Percentiles rank a stretch among this genome's conserved stretches.
Conservation (phyloP, 2,113 vertebrate genomes). For the Antechinus flavipes region DNA sequence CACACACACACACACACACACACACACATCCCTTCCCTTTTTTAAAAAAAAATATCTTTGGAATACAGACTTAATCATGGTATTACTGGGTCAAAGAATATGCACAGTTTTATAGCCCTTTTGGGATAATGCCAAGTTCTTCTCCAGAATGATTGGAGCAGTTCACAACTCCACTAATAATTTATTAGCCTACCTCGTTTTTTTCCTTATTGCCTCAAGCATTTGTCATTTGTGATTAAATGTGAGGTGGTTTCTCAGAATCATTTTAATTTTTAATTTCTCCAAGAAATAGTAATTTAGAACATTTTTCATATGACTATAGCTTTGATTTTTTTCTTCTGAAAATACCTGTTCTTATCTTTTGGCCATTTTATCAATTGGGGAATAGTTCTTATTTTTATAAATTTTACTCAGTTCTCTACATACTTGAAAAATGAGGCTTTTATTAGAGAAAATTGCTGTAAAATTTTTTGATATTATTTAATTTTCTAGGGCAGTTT, state of each 20-base stretch:
- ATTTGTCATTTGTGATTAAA: neutral
- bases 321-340: neutral
- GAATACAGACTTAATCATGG: neutral
- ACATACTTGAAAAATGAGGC: neutral
- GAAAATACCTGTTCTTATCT: neutral
- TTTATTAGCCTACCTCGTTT: neutral
- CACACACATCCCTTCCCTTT: neutral
- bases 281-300: neutral
- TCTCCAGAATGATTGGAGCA: neutral
- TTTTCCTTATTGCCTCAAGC: neutral
- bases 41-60: neutral
- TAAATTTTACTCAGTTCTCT: neutral
- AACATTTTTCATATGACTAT: neutral
- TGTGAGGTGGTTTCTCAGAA: neutral
- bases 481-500: neutral
- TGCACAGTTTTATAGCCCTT: no score
- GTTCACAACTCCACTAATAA: neutral
- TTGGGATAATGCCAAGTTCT: neutral
- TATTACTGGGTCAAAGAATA: neutral
- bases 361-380: neutral
- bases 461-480: neutral
- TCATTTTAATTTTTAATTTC: neutral
- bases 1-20: no score
- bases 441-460: neutral
- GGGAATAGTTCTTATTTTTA: neutral